Base-by-base conservation (phyloP, 2,113 vertebrate species). In the Cynocephalus volans region DNA sequence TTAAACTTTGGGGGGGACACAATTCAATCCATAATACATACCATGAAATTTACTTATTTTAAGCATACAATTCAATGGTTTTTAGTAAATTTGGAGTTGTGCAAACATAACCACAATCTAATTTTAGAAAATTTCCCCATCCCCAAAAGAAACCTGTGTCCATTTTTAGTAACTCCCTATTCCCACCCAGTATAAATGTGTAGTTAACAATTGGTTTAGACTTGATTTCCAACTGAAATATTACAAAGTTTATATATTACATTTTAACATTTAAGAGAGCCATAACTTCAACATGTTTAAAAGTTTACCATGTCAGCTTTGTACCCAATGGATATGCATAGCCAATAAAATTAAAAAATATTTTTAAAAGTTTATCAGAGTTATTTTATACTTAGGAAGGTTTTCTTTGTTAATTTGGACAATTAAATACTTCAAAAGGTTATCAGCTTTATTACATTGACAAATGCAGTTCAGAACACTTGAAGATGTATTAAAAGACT, bases 401-500 rank as follows among this genome's bases (percentile, higher is more conserved):
- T 85, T 85, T 85, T 45, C 72, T 62, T 85, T 62, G 48, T 76
- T 95, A 70, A 79, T 79, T 70, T 77, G 81, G n/a, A 54, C 26
- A 80, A 79, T n/a, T 86, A 64, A 41, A 11, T 45, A 56, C 54
- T 80, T 72, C 45, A 80, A 79, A 84, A 70, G 50, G 79, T 41
- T 77, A n/a, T 5, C 80, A 85, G 69, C n/a, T 62, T 5, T 45
- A 33, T 85, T 41, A 33, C 17, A 81, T 13, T 77, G 86, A 26
- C 31, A 90, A 72, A 81, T 36, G 95, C 45, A 60, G 15, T 79
- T 90, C 81, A 60, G 80, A 41, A 90, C 45, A 23, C 82, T 80
- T 80, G 58, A 87, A 86, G 13, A 65, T 52, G 6, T 75, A 15
- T 70, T 67, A 26, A 72, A 64, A 60, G 10, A 54, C 18, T 48